A percentile compares a stretch with the other conserved stretches of the same genome.
Conservation (phyloP, 2,113 vertebrate genomes). For the Perca schrenkii region DNA sequence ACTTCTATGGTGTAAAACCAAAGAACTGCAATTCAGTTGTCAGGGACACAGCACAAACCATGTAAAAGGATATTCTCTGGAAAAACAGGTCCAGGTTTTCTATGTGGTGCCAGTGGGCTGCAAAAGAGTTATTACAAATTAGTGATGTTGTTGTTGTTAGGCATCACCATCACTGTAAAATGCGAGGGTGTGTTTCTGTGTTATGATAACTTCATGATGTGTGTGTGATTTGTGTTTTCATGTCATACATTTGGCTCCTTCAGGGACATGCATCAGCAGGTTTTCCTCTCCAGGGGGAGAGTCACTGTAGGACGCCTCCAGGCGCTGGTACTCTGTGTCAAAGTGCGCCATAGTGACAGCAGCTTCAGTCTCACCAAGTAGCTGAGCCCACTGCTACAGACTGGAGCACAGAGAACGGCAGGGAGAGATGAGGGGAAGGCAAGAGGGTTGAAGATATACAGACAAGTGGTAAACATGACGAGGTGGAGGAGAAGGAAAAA, state of each 20-base stretch:
- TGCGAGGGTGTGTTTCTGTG: neutral
- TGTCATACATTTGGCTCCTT: slow-evolving; percentile 93
- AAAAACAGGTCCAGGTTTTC: slow-evolving; percentile 99
- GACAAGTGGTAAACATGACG: neutral
- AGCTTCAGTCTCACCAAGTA: slow-evolving; percentile 53
- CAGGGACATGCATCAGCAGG: slow-evolving; percentile 92
- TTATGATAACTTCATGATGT: neutral
- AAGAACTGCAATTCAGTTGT: neutral
- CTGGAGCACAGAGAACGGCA: slow-evolving; percentile 34
- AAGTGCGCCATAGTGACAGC: slow-evolving; percentile 90
- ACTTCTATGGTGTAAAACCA: neutral
- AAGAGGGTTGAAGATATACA: neutral
- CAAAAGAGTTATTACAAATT: slow-evolving; percentile 44
- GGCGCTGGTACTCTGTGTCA: slow-evolving; percentile 95
- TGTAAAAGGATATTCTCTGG: slow-evolving; percentile 96
- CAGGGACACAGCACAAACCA: neutral
- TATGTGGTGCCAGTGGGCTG: slow-evolving; percentile 98
- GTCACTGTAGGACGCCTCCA: slow-evolving; percentile 95
- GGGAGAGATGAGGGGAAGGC: neutral
- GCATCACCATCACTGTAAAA: neutral
- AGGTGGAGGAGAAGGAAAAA: neutral
- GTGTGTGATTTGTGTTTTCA: neutral
- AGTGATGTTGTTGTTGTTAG: slow-evolving; percentile 2
- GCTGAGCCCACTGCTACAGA: slow-evolving; percentile 52
- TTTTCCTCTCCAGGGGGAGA: slow-evolving; percentile 95